Evolutionary conservation across 2,888 invertebrate genomes (phyloP).

Genomic region (Cantharis rustica): DNA sequence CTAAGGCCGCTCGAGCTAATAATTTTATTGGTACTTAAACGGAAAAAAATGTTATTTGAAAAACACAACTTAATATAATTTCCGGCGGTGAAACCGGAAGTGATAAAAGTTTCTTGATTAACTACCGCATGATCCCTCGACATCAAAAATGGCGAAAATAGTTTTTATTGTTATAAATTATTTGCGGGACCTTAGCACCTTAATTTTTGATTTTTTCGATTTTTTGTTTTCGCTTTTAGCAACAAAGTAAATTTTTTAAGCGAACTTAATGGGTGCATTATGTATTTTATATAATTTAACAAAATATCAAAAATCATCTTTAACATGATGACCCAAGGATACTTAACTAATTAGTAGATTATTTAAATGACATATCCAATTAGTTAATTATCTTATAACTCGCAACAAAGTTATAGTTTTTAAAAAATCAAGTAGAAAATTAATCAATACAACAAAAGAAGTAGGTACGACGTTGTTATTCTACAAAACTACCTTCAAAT

Average conservation of each 20-base stretch:
- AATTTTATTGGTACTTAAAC: neutral
- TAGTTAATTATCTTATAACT: neutral
- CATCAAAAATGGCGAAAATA: neutral
- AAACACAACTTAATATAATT: neutral
- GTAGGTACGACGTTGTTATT: neutral
- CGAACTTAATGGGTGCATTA: neutral
- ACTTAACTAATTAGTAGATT: neutral
- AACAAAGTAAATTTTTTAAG: neutral
- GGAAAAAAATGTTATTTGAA: neutral
- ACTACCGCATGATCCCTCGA: neutral
- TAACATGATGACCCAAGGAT: neutral
- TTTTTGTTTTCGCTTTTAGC: neutral
- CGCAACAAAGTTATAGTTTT: neutral
- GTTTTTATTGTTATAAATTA: neutral
- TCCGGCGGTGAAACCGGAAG: neutral
- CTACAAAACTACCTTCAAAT: neutral
- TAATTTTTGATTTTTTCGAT: neutral
- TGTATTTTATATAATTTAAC: neutral
- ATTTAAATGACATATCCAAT: constrained; percentile 4
- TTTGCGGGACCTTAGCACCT: neutral
- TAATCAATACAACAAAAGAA: neutral
- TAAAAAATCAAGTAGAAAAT: neutral
- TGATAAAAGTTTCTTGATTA: neutral
- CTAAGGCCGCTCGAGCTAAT: neutral
- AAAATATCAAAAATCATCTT: constrained; percentile 1